phyloP scores from a whole-genome alignment of 2,888 invertebrate genomes.

The Dexiosoma caninum region DNA sequence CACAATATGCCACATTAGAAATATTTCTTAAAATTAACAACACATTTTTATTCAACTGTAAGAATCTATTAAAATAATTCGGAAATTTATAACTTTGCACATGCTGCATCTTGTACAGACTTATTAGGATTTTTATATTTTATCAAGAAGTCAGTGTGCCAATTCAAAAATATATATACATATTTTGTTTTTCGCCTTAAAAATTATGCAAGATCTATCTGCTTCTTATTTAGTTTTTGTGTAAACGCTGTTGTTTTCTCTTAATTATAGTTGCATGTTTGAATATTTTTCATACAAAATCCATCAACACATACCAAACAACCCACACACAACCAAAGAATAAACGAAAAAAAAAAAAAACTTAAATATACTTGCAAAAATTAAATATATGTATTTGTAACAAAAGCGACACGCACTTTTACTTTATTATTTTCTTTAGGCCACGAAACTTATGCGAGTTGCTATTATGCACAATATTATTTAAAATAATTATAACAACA shows the following conservation, averaged over 20 bases:
- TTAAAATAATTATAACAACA: conserved; percentile 20
- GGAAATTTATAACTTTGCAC: neutral
- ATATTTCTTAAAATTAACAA: too few species aligned
- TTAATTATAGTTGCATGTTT: conserved; percentile 65
- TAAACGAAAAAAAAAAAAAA: too few species aligned
- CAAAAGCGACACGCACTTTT: conserved; percentile 47
- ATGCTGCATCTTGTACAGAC: conserved; percentile 30
- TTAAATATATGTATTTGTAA: neutral
- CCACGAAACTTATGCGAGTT: neutral
- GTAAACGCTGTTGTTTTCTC: conserved; percentile 25
- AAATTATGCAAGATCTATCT: conserved; percentile 44
- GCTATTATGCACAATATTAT: neutral
- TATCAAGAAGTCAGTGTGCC: conserved; percentile 34
- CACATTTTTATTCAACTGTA: neutral
- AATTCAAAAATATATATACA: conserved; percentile 6
- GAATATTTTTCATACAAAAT: conserved; percentile 53
- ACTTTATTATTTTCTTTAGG: conserved; percentile 22
- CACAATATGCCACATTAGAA: neutral
- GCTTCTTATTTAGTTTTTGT: neutral
- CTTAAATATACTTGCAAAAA: neutral
- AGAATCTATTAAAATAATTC: neutral
- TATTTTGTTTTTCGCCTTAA: neutral
- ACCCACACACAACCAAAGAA: conserved; percentile 53
- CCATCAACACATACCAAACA: conserved; percentile 61
- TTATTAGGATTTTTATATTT: neutral